Conservation (phyloP, 37 sponge, comb jelly and placozoan species). For the Oscarella lobularis region DNA sequence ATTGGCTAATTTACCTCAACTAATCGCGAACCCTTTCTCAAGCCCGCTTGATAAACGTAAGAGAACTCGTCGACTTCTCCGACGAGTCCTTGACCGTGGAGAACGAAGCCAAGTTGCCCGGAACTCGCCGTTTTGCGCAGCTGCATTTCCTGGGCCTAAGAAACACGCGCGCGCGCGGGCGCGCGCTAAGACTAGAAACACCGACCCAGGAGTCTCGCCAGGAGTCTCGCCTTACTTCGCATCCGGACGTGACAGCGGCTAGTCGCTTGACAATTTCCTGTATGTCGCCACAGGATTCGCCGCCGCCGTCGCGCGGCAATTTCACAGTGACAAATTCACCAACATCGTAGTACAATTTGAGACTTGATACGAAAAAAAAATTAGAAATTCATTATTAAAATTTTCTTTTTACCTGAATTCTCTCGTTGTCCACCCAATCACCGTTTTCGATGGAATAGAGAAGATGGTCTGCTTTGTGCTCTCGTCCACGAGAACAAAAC, state of each 20-base stretch:
- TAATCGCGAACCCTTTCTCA: background rate
- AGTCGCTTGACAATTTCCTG: background rate
- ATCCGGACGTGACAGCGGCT: background rate
- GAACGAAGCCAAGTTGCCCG: constrained; percentile 1
- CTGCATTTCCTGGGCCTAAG: background rate
- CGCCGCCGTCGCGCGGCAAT: background rate
- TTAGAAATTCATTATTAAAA: no score
- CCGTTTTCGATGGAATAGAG: background rate
- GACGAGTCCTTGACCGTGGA: background rate
- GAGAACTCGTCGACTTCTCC: background rate
- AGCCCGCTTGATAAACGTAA: background rate
- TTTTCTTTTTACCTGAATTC: background rate
- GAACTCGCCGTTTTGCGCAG: background rate
- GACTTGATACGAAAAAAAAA: no score
- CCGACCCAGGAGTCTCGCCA: no score
- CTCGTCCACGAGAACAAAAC: background rate
- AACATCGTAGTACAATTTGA: background rate
- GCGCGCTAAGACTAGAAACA: no score
- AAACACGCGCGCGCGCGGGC: no score
- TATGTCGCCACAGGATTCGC: background rate
- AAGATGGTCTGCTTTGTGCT: background rate
- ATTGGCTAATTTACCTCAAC: background rate
- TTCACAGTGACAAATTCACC: background rate
- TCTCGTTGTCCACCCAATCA: background rate
- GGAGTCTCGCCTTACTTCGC: background rate